phyloP scores from a whole-genome alignment of 30 jellyfish, hydroid and myxozoan species.

The Aurelia coerulea region DNA sequence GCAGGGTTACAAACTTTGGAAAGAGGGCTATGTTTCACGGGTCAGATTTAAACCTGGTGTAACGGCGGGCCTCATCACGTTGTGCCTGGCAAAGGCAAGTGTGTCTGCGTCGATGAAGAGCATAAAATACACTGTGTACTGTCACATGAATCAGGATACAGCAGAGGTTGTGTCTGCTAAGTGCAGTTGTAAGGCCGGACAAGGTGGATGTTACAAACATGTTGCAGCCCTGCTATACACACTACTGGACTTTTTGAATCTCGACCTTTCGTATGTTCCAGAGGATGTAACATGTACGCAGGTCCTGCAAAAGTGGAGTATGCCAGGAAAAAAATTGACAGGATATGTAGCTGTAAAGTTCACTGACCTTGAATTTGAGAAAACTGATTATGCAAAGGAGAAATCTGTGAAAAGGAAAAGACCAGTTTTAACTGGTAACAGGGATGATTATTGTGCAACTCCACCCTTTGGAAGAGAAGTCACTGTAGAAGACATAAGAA shows the following conservation, averaged over 20 bases:
- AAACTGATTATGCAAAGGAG: constrained; percentile 12
- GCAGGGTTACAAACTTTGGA: too few species aligned
- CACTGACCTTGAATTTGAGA: constrained; percentile 33
- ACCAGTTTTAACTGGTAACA: constrained; percentile 17
- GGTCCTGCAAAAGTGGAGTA: constrained; percentile 45
- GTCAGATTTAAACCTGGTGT: too few species aligned
- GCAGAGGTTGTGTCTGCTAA: constrained; percentile 13
- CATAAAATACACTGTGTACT: constrained; percentile 20
- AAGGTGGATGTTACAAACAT: constrained; percentile 60
- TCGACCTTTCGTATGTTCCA: constrained; percentile 41
- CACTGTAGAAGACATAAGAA: constrained; percentile 3
- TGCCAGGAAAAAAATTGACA: constrained; percentile 1
- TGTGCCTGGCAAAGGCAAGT: constrained; percentile 4
- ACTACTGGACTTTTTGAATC: constrained; percentile 30
- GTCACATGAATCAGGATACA: not conserved
- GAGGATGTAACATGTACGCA: constrained; percentile 47
- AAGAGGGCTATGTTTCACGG: too few species aligned
- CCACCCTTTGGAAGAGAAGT: constrained; percentile 20
- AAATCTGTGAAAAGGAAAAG: constrained; percentile 19
- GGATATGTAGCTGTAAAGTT: constrained; percentile 42
- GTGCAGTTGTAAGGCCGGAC: constrained; percentile 36
- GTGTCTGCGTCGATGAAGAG: constrained; percentile 24
- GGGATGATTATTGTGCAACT: constrained; percentile 20
- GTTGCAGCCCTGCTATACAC: constrained; percentile 53
- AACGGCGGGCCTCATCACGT: not conserved